Evolutionary conservation across 2,113 vertebrate genomes (phyloP).

Genomic region (Gymnarchus niloticus): DNA sequence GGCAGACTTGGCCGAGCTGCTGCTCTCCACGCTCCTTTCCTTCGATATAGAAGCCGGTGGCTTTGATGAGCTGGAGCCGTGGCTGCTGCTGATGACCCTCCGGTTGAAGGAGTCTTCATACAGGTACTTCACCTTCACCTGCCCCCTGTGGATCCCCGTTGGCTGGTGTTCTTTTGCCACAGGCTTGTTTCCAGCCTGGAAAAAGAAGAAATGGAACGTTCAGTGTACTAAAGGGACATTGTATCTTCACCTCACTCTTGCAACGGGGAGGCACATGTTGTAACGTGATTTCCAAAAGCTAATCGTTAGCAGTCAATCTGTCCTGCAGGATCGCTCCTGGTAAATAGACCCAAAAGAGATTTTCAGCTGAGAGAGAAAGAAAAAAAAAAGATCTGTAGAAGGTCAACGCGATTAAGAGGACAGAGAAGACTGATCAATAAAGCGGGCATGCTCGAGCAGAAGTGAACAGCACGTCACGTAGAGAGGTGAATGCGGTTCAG

Average conservation of each 20-base stretch:
- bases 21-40: constrained; percentile 72
- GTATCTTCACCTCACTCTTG: neutral
- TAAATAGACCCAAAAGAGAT: neutral
- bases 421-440: neutral
- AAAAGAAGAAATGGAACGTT: neutral
- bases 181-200: constrained; percentile 63
- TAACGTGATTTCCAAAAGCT: neutral
- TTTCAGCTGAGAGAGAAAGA: neutral
- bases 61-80: constrained; percentile 62
- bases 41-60: constrained; percentile 63
- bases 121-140: constrained; percentile 86
- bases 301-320: neutral
- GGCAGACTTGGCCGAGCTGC: constrained; percentile 63
- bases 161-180: constrained; percentile 72
- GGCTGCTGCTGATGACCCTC: constrained; percentile 59
- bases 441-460: neutral
- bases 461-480: neutral
- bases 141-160: constrained; percentile 59
- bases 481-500: neutral
- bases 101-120: constrained; percentile 85
- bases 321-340: neutral
- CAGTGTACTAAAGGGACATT: neutral
- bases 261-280: neutral
- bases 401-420: neutral
- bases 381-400: neutral